Conservation (phyloP, 2,888 invertebrate genomes). For the Trisateles emortualis region DNA sequence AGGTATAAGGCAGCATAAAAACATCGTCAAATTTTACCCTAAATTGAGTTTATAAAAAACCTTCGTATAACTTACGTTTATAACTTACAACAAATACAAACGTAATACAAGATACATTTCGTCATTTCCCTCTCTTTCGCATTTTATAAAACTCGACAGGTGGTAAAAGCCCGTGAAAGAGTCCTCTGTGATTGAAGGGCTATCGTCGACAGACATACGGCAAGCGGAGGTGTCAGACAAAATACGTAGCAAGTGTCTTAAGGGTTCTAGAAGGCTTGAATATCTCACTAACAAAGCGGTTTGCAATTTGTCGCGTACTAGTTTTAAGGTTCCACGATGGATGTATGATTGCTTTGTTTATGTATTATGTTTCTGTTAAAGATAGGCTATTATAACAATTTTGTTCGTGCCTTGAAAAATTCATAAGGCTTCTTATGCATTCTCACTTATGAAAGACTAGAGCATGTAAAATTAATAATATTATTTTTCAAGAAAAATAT, state of each 20-base stretch:
- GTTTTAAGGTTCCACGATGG: background rate
- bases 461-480: too few species aligned
- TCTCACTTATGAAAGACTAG: too few species aligned
- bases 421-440: too few species aligned
- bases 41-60: too few species aligned
- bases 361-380: background rate
- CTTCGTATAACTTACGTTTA: too few species aligned
- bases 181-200: constrained; percentile 35
- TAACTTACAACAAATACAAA: too few species aligned
- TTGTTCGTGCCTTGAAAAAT: too few species aligned
- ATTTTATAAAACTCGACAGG: constrained; percentile 8
- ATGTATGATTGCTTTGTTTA: background rate
- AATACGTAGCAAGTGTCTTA: constrained; percentile 1
- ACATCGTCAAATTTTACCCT: too few species aligned
- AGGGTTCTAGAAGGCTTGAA: constrained; percentile 5
- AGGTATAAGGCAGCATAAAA: too few species aligned
- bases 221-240: constrained; percentile 15
- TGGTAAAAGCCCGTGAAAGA: constrained; percentile 8
- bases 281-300: constrained; percentile 3
- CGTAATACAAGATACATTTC: background rate
- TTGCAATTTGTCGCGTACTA: background rate
- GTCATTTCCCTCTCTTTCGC: background rate
- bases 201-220: constrained; percentile 23
- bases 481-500: too few species aligned
- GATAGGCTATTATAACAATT: too few species aligned